These are phyloP conservation scores for Greenwoodochromis staneri DNA, from an alignment of 2,113 vertebrate species.

Conservation along the genomic window DNA sequence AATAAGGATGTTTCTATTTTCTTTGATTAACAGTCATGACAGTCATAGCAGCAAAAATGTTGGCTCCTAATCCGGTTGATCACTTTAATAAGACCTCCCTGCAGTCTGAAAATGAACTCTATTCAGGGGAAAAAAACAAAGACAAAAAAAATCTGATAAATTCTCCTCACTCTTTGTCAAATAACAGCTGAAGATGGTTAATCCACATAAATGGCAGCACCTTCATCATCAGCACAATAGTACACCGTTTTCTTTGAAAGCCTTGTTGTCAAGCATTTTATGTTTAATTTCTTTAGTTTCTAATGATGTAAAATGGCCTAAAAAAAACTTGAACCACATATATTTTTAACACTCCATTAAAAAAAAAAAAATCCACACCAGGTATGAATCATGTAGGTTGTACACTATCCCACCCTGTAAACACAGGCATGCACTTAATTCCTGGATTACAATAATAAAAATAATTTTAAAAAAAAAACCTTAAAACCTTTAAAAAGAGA, in stretches of 20 bases:
- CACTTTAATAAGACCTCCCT: neutral
- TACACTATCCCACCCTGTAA: neutral
- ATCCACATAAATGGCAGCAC: neutral
- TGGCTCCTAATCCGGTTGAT: neutral
- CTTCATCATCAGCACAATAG: neutral
- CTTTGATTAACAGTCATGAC: neutral
- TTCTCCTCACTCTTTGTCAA: neutral
- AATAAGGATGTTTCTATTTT: neutral
- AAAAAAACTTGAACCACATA: neutral
- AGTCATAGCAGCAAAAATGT: neutral
- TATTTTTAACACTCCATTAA: neutral
- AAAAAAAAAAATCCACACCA: neutral
- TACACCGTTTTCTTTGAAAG: neutral
- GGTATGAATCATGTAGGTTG: neutral
- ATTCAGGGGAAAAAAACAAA: neutral
- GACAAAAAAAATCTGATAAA: neutral
- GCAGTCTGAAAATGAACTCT: neutral
- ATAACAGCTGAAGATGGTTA: neutral
- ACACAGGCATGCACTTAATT: neutral
- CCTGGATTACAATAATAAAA: neutral
- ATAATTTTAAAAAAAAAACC: fast-evolving
- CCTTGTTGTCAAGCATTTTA: neutral
- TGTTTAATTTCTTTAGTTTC: neutral
- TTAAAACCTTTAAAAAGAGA: neutral
- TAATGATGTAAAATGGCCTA: neutral